phyloP scores from a whole-genome alignment of 2,888 invertebrate species.

The Meta bourneti region DNA sequence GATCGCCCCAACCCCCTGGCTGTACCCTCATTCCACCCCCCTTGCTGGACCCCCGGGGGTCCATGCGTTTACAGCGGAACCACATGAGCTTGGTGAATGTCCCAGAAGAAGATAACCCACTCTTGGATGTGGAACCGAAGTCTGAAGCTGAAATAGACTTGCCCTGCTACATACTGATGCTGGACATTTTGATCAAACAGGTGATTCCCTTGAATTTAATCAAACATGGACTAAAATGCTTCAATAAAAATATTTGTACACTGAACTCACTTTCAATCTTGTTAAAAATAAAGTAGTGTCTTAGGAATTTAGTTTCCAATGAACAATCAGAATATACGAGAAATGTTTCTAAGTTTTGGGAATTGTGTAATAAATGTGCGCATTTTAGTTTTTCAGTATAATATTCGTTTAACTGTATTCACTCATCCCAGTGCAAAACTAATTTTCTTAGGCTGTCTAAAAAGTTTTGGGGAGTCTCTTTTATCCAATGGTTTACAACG shows the following conservation, averaged over 20 bases:
- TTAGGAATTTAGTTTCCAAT: no score
- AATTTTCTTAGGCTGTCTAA: no score
- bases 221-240: no score
- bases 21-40: constrained; percentile 60
- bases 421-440: no score
- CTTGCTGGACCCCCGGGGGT: constrained; percentile 27
- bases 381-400: no score
- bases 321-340: no score
- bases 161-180: constrained; percentile 97
- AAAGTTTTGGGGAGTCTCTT: no score
- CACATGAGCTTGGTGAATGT: constrained; percentile 55
- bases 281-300: background rate
- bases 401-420: no score
- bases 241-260: background rate
- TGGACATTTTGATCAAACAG: constrained; percentile 96
- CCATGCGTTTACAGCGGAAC: constrained; percentile 2
- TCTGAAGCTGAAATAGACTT: constrained; percentile 84
- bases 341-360: no score
- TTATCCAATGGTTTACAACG: no score
- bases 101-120: constrained; percentile 55
- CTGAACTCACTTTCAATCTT: constrained; percentile 5
- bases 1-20: background rate
- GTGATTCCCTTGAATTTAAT: constrained; percentile 81
- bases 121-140: constrained; percentile 55
- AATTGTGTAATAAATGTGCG: no score